phyloP scores from a whole-genome alignment of 2,113 vertebrate genomes.

The Oceanodroma tethys region DNA sequence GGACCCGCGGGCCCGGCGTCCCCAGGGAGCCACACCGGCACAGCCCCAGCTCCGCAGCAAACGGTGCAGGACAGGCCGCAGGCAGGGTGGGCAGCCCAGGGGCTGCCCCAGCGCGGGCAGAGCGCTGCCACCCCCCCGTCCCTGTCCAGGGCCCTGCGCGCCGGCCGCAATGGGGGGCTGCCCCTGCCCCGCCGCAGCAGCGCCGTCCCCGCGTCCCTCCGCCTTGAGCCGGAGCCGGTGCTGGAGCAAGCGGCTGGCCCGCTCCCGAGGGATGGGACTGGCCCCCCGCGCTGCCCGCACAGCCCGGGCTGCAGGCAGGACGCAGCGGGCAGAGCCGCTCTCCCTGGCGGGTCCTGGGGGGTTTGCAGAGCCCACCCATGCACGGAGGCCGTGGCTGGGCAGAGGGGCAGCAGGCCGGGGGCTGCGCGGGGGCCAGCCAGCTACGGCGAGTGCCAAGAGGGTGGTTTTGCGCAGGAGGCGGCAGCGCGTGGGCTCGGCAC shows the following conservation, averaged over 20 bases:
- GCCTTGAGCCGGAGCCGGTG: neutral
- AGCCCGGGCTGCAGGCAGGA: neutral
- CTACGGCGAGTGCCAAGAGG: neutral
- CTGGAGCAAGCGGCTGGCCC: neutral
- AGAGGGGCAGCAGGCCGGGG: neutral
- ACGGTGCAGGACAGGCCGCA: accelerated
- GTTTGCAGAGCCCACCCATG: neutral
- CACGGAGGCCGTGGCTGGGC: neutral
- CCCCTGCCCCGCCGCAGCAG: neutral
- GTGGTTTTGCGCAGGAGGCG: neutral
- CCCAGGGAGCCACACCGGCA: neutral
- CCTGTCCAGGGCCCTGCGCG: accelerated
- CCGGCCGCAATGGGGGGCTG: too few species aligned
- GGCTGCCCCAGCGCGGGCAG: neutral
- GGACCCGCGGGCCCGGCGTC: accelerated
- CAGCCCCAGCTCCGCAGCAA: neutral
- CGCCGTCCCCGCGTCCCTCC: neutral
- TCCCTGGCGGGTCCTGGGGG: too few species aligned
- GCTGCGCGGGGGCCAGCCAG: neutral
- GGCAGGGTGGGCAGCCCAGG: neutral
- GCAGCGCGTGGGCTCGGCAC: neutral
- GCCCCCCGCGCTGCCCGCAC: neutral
- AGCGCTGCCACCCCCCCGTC: accelerated
- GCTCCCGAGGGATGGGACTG: neutral
- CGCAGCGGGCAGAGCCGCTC: accelerated